A percentile compares a stretch with the other conserved stretches of the same genome.
phyloP scores from a whole-genome alignment of 2,888 invertebrate species.

The Dryobotodes eremita region DNA sequence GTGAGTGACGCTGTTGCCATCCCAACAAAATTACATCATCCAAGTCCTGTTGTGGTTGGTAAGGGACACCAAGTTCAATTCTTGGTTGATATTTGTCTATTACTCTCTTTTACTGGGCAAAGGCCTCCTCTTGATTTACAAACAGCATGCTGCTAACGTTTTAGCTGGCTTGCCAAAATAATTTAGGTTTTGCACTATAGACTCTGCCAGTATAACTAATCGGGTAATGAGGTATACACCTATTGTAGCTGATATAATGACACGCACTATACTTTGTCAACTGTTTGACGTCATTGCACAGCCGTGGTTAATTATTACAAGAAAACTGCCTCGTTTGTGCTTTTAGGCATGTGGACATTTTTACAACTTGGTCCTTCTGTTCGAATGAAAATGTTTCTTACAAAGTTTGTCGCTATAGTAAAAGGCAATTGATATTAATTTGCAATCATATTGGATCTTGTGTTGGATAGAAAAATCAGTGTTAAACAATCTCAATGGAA shows the following conservation, averaged over 20 bases:
- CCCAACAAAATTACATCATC: conserved; percentile 41
- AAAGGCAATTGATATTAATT: background rate
- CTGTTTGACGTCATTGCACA: conserved; percentile 27
- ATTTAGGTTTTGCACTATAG: background rate
- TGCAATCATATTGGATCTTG: background rate
- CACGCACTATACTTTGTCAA: conserved; percentile 18
- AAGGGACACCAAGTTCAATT: background rate
- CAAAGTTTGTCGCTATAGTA: background rate
- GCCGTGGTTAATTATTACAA: background rate
- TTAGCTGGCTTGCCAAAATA: conserved; percentile 10
- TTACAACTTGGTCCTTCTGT: background rate
- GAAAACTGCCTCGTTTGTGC: background rate
- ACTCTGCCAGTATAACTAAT: conserved; percentile 6
- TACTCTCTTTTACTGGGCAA: background rate
- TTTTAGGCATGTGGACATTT: background rate
- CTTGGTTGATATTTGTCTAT: background rate
- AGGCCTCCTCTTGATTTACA: background rate
- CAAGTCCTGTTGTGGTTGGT: conserved; percentile 33
- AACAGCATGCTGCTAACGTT: background rate
- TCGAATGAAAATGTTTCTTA: background rate
- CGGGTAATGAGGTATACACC: conserved; percentile 17
- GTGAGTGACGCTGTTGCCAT: conserved; percentile 52
- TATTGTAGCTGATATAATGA: conserved; percentile 18
- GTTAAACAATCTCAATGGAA: background rate
- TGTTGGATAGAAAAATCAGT: background rate